Base-by-base conservation (phyloP, 2,113 vertebrate species). In the Lepus americanus region DNA sequence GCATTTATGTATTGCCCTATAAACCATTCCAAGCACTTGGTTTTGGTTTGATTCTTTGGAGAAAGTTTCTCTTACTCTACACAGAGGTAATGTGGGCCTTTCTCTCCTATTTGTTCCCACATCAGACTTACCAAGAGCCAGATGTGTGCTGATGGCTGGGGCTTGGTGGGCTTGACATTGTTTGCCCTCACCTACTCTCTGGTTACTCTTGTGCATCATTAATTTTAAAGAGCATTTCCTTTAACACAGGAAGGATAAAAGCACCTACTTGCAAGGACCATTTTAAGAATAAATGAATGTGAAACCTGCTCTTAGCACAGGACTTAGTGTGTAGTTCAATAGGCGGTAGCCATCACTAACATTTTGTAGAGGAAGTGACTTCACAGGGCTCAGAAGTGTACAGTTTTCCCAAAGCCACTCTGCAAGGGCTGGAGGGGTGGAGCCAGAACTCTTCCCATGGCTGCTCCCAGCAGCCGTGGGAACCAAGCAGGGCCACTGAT, bases 181-280 rank as follows among this genome's bases (percentile, higher is more conserved):
- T 77, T 78, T 63, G 19, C 87, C 31, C 23, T 87, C 84, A 23
- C 10, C n/a, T 63, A 14, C 9, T 69, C 69, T 90, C 39, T 64
- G 31, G 13, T 78, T 91, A 61, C 9, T 9, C 27, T 76, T 81
- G 27, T 53, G 19, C 44, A 36, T 25, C 6, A 12, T 79, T 17
- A 19, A 53, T 90, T 49, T 74, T 79, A 80, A 80, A 61, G 2
- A 83, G 20, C 16, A 87, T 49, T 91, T 88, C 44, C 83, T 55
- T 84, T 85, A 80, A 79, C 19, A 73, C 82, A 87, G 49, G 31
- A 91, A 63, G 44, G 67, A 67, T 73, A 67, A 73, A 55, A 83
- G 25, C 22, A 9, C 8, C 51, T n/a, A 69, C 39, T 73, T 39
- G 13, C 12, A 36, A 36, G 31, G 39, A 36, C 33, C 84, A 22